Conservation (phyloP, 2,888 invertebrate species). For the Allacma fusca region DNA sequence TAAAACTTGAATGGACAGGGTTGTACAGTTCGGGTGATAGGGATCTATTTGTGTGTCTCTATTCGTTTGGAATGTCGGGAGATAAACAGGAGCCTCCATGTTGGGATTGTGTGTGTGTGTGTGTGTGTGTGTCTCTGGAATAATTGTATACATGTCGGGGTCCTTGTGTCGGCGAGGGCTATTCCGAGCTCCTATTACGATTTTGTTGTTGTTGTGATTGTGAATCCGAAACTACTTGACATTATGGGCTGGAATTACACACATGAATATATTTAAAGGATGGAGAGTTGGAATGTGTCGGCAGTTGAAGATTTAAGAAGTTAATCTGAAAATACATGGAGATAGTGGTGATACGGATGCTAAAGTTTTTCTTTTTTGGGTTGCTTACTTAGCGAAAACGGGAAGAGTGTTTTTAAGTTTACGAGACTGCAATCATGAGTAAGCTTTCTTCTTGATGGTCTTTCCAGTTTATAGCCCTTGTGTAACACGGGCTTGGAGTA, state of each 20-base stretch:
- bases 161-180: too few species aligned
- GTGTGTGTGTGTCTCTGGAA: too few species aligned
- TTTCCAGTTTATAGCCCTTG: constrained; percentile 38
- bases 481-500: constrained; percentile 27
- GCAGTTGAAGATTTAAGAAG: constrained; percentile 3
- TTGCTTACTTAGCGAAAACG: constrained; percentile 26
- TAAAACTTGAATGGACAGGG: not conserved
- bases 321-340: constrained; percentile 4
- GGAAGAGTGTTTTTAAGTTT: constrained; percentile 42
- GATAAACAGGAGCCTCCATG: too few species aligned
- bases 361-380: not conserved
- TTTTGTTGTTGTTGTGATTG: too few species aligned
- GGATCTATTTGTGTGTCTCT: too few species aligned
- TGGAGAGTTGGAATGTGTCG: not conserved
- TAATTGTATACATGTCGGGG: too few species aligned
- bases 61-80: too few species aligned
- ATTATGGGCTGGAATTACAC: too few species aligned
- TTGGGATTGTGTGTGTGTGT: too few species aligned
- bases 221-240: too few species aligned
- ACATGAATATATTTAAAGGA: not conserved
- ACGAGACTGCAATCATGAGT: constrained; percentile 42
- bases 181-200: too few species aligned
- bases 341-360: not conserved
- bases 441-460: constrained; percentile 41
- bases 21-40: too few species aligned